These are phyloP conservation scores for Cyclophora albipunctata DNA, from an alignment of 2,888 invertebrate species.

Conservation along the genomic window DNA sequence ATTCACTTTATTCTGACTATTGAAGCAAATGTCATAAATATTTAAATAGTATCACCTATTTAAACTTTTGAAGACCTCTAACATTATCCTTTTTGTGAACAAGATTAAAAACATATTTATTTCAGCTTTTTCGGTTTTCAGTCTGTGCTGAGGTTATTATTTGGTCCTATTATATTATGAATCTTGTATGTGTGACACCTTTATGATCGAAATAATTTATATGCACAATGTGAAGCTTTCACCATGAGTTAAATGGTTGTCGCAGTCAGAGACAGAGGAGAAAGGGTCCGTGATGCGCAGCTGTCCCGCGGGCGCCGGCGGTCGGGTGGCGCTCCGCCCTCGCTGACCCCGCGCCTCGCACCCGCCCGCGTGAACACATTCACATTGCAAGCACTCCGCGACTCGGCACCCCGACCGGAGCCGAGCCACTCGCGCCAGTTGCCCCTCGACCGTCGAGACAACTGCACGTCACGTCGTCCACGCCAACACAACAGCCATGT, in stretches of 20 bases:
- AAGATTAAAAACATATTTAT: no score
- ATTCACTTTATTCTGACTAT: slow-evolving; percentile 6
- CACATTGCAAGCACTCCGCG: slow-evolving; percentile 23
- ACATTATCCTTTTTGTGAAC: no score
- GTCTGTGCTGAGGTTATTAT: no score
- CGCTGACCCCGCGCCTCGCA: slow-evolving; percentile 52
- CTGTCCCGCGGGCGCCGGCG: slow-evolving; percentile 62
- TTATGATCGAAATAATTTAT: not conserved
- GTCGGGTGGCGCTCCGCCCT: slow-evolving; percentile 53
- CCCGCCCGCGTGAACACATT: slow-evolving; percentile 23
- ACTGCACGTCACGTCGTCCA: slow-evolving; percentile 46
- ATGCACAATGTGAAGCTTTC: slow-evolving; percentile 44
- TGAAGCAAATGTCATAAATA: no score
- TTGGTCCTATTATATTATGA: no score
- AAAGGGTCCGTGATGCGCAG: slow-evolving; percentile 68
- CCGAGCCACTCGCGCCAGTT: slow-evolving; percentile 41
- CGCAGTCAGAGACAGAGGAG: slow-evolving; percentile 37
- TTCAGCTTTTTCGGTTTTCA: no score
- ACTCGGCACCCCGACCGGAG: slow-evolving; percentile 21
- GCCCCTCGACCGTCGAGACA: slow-evolving; percentile 58
- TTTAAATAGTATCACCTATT: no score
- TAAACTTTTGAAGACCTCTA: no score
- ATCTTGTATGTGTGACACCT: no score
- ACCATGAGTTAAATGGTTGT: slow-evolving; percentile 37
- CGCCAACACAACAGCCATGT: slow-evolving; percentile 62